Conservation (phyloP, 2,888 invertebrate genomes). For the Argyra leucocephala region DNA sequence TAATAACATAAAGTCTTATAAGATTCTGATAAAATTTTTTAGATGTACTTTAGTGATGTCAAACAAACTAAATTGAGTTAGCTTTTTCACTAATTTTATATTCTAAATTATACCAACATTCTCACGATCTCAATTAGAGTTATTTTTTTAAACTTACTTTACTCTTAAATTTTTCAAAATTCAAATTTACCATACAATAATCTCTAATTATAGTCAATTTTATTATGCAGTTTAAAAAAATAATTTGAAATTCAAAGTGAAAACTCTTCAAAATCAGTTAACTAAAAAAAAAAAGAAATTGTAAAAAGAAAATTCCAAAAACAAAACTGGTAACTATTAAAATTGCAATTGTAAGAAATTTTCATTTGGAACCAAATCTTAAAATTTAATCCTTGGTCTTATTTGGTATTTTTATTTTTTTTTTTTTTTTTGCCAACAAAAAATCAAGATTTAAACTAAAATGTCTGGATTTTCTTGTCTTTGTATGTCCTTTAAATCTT, state of each 20-base stretch:
- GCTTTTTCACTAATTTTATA: no score
- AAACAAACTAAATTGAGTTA: no score
- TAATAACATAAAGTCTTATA: no score
- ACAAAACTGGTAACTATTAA: not conserved
- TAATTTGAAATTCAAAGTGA: not conserved
- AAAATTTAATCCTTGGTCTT: slow-evolving; percentile 6
- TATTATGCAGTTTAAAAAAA: not conserved
- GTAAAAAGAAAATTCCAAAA: not conserved
- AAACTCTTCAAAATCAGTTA: not conserved
- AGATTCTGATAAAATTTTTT: no score
- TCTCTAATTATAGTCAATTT: not conserved
- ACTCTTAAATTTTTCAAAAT: no score
- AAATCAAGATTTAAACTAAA: not conserved
- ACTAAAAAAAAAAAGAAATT: not conserved
- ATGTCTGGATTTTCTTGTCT: not conserved
- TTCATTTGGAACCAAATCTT: not conserved
- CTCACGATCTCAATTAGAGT: no score
- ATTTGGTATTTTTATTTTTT: no score
- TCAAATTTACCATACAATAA: not conserved
- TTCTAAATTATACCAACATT: no score
- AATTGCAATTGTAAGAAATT: not conserved
- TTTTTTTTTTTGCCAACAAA: not conserved
- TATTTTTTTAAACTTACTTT: no score
- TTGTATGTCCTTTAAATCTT: not conserved
- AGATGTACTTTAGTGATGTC: no score